These are phyloP conservation scores for Microcaecilia unicolor DNA, from an alignment of 2,797 vertebrate genomes.

Conservation along the genomic window DNA sequence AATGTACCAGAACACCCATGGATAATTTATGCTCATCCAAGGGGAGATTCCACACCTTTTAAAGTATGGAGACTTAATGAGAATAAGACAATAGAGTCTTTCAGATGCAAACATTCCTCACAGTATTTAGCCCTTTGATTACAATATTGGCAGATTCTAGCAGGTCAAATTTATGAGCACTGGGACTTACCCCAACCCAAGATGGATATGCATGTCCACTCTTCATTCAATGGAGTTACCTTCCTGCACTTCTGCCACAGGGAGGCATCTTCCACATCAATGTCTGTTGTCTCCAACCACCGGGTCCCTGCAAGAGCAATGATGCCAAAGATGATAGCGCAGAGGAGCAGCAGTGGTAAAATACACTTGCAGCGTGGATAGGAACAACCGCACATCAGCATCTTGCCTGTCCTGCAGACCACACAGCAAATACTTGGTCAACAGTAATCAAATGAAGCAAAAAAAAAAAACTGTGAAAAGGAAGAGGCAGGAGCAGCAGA, in stretches of 20 bases:
- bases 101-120: too few species aligned
- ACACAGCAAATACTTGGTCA: too few species aligned
- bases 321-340: slow-evolving; percentile 44
- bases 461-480: too few species aligned
- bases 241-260: slow-evolving; percentile 32
- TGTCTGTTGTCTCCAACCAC: slow-evolving; percentile 36
- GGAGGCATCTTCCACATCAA: slow-evolving; percentile 13
- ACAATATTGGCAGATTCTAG: rapidly evolving
- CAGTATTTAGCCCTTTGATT: background rate
- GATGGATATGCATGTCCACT: slow-evolving; percentile 28
- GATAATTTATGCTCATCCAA: too few species aligned
- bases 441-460: too few species aligned
- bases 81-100: too few species aligned
- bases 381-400: slow-evolving; percentile 44
- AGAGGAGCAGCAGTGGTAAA: slow-evolving; percentile 42
- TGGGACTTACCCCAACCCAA: slow-evolving; percentile 30
- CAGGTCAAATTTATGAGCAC: background rate
- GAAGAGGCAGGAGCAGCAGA: too few species aligned
- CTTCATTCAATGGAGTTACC: background rate
- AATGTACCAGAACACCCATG: too few species aligned
- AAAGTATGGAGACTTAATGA: too few species aligned
- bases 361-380: slow-evolving; percentile 48
- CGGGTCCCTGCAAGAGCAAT: slow-evolving; percentile 33
- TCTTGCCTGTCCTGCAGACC: too few species aligned
- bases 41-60: too few species aligned